Base-by-base conservation (phyloP, 2,888 invertebrate genomes). In the Dione juno region DNA sequence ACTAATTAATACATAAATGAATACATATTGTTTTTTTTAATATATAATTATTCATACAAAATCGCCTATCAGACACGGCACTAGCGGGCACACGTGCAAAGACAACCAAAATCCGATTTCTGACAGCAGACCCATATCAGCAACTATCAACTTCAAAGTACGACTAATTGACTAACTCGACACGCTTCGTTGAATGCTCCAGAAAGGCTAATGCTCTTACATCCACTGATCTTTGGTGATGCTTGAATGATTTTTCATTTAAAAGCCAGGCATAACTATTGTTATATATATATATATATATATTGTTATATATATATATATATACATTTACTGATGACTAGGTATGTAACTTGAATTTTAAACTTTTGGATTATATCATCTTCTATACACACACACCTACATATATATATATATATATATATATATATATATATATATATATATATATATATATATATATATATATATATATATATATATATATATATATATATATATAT, bases 91-190 rank as follows among this genome's bases (percentile, higher is more conserved):
- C 54, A 71, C 66, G 71, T 67, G 69, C 71, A 50, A 41, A 68
- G 58, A 59, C 45, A 70, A 64, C 67, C 41, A 66, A 70, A 72
- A 73, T 67, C 73, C 67, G 67, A 73, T 73, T 40, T 70, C 74
- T 70, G 74, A 70, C 75, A 77, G 75, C 71, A 50, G 57, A 77
- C 76, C 78, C 77, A 77, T 75, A 77, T 77, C 77, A 73, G 73
- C 76, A 77, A 78, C 77, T 77, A 78, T 77, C 68, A 76, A 77
- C 77, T 72, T 79, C 79, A 79, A 79, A 79, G 79, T 74, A 52
- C 69, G 73, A 76, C 74, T 79, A 79, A 79, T 79, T 76, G 78
- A 79, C 77, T 77, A 72, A 73, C 75, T 74, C 71, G 71, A 67
- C 71, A 72, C 77, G 77, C 74, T 66, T 65, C 71, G 75, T 66